phyloP scores from a whole-genome alignment of 2,888 invertebrate species.

The Brachylomia viminalis region DNA sequence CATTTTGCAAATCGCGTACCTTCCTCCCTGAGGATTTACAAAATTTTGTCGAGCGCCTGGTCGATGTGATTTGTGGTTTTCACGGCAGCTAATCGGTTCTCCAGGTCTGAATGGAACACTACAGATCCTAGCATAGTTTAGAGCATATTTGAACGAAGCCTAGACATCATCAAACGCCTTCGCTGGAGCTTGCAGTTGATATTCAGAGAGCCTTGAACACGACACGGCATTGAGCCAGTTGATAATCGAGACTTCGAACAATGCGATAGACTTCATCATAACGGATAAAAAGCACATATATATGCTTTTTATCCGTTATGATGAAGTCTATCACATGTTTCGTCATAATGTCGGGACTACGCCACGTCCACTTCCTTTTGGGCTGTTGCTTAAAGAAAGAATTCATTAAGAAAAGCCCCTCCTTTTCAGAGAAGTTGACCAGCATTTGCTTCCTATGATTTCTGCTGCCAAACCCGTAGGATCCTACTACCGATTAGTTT shows the following conservation, averaged over 20 bases:
- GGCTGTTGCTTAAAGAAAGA: not conserved
- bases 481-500: not conserved
- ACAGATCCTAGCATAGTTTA: not conserved
- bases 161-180: not conserved
- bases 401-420: not conserved
- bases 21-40: not conserved
- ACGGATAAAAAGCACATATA: too few relatives aligned
- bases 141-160: not conserved
- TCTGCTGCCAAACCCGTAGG: not conserved
- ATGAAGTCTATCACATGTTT: not conserved
- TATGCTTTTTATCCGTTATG: not conserved
- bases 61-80: not conserved
- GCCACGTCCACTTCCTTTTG: not conserved
- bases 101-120: not conserved
- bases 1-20: too few relatives aligned
- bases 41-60: not conserved
- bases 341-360: not conserved
- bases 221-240: not conserved
- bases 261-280: too few relatives aligned
- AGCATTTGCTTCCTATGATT: not conserved
- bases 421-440: not conserved
- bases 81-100: not conserved
- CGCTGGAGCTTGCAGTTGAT: not conserved
- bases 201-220: not conserved
- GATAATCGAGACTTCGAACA: not conserved